A percentile compares a stretch with the other conserved stretches of the same genome.
These are phyloP conservation scores for Cettia cetti DNA, from an alignment of 2,113 vertebrate genomes.

Conservation along the genomic window DNA sequence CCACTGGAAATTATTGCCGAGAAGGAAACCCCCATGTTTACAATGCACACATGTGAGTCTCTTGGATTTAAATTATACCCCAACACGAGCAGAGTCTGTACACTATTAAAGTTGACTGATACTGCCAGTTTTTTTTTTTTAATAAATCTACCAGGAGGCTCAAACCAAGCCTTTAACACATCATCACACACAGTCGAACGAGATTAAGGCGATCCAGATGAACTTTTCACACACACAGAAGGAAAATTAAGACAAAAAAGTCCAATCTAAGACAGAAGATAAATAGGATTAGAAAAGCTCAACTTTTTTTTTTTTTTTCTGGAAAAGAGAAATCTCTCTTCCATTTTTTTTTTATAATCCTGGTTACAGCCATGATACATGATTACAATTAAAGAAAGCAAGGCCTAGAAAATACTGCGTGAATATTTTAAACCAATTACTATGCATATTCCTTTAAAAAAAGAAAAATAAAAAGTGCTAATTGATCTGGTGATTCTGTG, in stretches of 20 bases:
- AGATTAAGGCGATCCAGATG: slow-evolving; percentile 9
- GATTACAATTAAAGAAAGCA: slow-evolving; percentile 20
- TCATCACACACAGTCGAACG: background rate
- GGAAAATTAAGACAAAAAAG: slow-evolving; percentile 49
- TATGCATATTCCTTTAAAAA: slow-evolving; percentile 39
- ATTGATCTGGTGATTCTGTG: slow-evolving; percentile 69
- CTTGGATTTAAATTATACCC: background rate
- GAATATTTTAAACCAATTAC: slow-evolving; percentile 36
- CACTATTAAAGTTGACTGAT: slow-evolving; percentile 17
- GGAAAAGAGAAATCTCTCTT: background rate
- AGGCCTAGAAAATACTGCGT: background rate
- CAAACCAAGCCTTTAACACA: background rate
- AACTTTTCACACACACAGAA: slow-evolving; percentile 1
- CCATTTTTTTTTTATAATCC: background rate
- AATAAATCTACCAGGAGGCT: slow-evolving; percentile 13
- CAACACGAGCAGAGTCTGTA: background rate
- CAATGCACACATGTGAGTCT: background rate
- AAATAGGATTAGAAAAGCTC: slow-evolving; percentile 17
- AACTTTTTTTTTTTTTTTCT: background rate
- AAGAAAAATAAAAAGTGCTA: slow-evolving; percentile 58
- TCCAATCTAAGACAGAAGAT: background rate
- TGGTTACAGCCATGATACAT: background rate
- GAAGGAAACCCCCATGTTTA: slow-evolving; percentile 19
- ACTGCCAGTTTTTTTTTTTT: slow-evolving; percentile 16
- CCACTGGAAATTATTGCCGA: slow-evolving; percentile 26